These are phyloP conservation scores for Theocolax elegans DNA, from an alignment of 1,140 invertebrate species.

Conservation along the genomic window DNA sequence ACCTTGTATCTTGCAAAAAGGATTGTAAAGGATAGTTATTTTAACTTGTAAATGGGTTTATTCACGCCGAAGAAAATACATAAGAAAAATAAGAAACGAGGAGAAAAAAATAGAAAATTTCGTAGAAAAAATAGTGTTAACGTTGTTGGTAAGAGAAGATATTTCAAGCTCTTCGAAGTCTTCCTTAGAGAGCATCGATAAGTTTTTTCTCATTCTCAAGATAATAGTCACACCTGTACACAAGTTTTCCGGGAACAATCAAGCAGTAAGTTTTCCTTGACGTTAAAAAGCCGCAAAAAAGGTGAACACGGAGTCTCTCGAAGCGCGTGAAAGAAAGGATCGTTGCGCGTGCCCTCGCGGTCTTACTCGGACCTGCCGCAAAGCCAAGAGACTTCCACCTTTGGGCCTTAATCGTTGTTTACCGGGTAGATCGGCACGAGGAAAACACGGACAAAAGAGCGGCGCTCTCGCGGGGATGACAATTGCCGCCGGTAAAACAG, in stretches of 20 bases:
- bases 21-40: no score
- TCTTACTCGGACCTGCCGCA: not conserved
- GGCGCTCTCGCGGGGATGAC: constrained; percentile 1
- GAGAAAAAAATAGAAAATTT: no score
- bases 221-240: constrained; percentile 35
- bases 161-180: no score
- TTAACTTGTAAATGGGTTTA: no score
- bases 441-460: constrained; percentile 16
- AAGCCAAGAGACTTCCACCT: not conserved
- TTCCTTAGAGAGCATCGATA: constrained; percentile 16
- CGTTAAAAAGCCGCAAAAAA: constrained; percentile 1
- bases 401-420: constrained; percentile 29
- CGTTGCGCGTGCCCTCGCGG: constrained; percentile 7
- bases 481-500: not conserved
- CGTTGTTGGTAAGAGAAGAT: not conserved
- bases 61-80: not conserved
- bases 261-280: constrained; percentile 18
- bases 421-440: not conserved
- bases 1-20: no score
- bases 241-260: constrained; percentile 41
- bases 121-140: not conserved
- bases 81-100: not conserved
- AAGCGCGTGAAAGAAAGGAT: not conserved
- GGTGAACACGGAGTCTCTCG: not conserved
- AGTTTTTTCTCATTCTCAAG: not conserved